Evolutionary conservation across 2,113 vertebrate genomes (phyloP), one percentile per base, ranked within the genome.

Genomic region (Triplophysa siluroides): DNA sequence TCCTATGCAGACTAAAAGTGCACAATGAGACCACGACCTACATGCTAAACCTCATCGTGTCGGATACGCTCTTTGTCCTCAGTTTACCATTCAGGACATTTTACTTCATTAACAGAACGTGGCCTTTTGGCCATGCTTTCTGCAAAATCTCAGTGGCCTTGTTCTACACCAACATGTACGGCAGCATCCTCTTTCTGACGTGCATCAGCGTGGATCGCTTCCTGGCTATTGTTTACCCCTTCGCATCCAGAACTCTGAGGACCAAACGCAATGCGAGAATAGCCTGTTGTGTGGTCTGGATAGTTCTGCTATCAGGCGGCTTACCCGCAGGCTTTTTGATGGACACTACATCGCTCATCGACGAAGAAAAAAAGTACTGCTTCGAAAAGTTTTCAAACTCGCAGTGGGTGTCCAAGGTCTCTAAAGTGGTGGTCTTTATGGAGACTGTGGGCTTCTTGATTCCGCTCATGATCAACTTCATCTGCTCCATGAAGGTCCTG

Each of bases 91-190:
- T 96, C 86, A 88, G 95, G 85, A 94, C 94, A 79, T 94, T 93
- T 69, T 96, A 95, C 87, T 96, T 95, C 68, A 83, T 91, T 19
- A 89, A 90, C 0, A 85, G 87, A 18, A 83, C 93, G 33, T 96
- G 95, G 95, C 93, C 92, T 0, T 96, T 96, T 73, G 94, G 94
- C 77, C 85, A 92, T 71, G 29, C 88, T 6, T 89, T 95, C 5
- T 96, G 95, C 89, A 94, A 92, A 87, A 91, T 95, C 84, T 95
- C 94, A 0, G 94, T 95, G 77, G 87, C 92, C 1, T 81, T 94
- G 47, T 96, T 96, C 82, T 94, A 95, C 0, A 95, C 92, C 11
- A 96, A 96, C 41, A 95, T 96, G 95, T 96, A 96, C 0, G 94
- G 95, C 38, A 96, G 95, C 85, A 95, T 95, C 87, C 84, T 96